Evolutionary conservation across 2,113 vertebrate genomes (phyloP), one percentile per base, ranked within the genome.

Genomic region (Lampris incognitus): DNA sequence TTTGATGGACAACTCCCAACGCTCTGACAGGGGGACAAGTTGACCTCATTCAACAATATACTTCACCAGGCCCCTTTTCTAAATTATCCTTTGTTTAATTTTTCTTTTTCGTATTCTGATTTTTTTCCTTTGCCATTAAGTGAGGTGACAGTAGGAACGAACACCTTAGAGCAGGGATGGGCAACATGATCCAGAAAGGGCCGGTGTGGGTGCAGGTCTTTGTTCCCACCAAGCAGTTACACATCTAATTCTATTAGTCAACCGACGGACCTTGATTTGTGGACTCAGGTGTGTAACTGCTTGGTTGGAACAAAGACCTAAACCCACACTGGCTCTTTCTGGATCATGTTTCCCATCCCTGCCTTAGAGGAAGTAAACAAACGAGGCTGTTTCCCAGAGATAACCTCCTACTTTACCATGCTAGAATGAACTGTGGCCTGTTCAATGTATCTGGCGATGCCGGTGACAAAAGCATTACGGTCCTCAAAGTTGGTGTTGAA

Each of bases 401-500:
- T 9, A 44, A 1, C 3, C 44, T 40, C 2, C 9, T 39, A 54
- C 62, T 61, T 92, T 93, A 99, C 98, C 97, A 99, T 99, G 93
- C 93, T 97, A 38, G 98, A 99, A 88, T 99, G 98, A 72, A 99
- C 96, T 0, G 97, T 99, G 67, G 98, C 98, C 82, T 99, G 98
- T 76, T 99, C 98, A 6, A 99, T 99, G 90, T 99, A 99, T 89
- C 97, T 94, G 40, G 98, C 98, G 75, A 99, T 99, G 51, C 98
- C 98, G 0, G 98, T 99, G 88, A 99, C 98, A 81, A 99, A 99
- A 0, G 98, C 98, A 93, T 99, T 99, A 74, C 98, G 92, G 91
- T 99, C 98, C 89, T 99, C 98, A 79, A 99, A 99, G 94, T 99
- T 99, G 80, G 98, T 99, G 93, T 99, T 97, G 93, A 99, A 99